These are phyloP conservation scores for Platypus cylindrus DNA, from an alignment of 2,888 invertebrate species.

Conservation along the genomic window DNA sequence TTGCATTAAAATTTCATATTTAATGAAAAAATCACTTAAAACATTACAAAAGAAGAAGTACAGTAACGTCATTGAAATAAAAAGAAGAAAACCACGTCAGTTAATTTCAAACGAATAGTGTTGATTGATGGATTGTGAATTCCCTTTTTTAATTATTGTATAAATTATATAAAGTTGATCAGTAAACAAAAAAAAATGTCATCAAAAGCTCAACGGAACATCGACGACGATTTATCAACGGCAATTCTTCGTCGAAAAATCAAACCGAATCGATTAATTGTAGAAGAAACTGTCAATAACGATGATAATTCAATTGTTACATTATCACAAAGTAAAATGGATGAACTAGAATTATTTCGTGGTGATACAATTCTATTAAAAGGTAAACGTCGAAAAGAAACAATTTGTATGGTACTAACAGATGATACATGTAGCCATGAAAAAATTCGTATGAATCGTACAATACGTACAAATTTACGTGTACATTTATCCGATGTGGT, in stretches of 20 bases:
- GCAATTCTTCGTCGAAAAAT: slow-evolving; percentile 97
- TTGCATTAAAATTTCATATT: no score
- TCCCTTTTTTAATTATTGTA: no score
- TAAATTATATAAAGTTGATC: no score
- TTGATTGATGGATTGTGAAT: no score
- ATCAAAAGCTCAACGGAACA: no score
- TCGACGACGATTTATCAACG: slow-evolving; percentile 91
- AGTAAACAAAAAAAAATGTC: no score
- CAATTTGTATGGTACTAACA: slow-evolving; percentile 94
- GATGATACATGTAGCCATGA: slow-evolving; percentile 94
- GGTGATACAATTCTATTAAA: slow-evolving; percentile 96
- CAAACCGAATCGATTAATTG: slow-evolving; percentile 93
- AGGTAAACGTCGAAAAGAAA: slow-evolving; percentile 94
- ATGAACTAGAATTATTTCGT: slow-evolving; percentile 91
- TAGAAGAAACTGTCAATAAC: slow-evolving; percentile 94
- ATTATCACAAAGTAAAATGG: slow-evolving; percentile 97
- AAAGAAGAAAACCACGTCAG: no score
- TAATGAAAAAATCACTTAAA: no score
- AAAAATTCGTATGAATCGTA: slow-evolving; percentile 96
- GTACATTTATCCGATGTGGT: slow-evolving; percentile 94
- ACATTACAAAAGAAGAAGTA: no score
- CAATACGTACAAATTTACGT: slow-evolving; percentile 89
- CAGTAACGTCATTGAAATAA: no score
- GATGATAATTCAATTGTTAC: slow-evolving; percentile 99
- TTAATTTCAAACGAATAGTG: no score